Evolutionary conservation across 2,113 vertebrate genomes (phyloP).

Genomic region (Macquaria australasica): DNA sequence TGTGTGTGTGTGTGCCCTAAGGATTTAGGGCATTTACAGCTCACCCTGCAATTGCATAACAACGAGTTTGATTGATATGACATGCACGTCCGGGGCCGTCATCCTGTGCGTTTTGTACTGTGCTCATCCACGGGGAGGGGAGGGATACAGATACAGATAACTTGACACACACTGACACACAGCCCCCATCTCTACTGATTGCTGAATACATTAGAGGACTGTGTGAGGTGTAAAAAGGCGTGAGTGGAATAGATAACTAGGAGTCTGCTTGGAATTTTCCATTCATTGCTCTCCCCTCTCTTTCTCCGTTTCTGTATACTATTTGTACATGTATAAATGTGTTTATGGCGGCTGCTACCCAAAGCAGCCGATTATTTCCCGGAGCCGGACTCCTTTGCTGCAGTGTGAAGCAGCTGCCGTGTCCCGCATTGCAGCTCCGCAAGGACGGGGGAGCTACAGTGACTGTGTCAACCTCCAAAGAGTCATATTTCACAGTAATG

Average conservation of each 20-base stretch:
- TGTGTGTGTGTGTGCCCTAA: background rate
- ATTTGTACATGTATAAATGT: background rate
- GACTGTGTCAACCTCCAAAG: constrained; percentile 60
- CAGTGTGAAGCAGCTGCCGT: constrained; percentile 72
- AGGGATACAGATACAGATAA: constrained; percentile 34
- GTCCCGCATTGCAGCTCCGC: constrained; percentile 86
- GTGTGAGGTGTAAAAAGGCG: constrained; percentile 69
- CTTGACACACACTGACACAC: constrained; percentile 60
- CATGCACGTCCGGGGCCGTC: constrained; percentile 58
- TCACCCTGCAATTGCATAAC: constrained; percentile 41
- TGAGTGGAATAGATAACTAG: constrained; percentile 78
- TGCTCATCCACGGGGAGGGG: constrained; percentile 23
- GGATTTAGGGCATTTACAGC: background rate
- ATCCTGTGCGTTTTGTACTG: constrained; percentile 49
- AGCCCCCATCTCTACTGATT: constrained; percentile 63
- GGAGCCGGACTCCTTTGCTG: constrained; percentile 61
- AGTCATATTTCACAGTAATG: constrained; percentile 66
- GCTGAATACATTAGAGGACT: constrained; percentile 69
- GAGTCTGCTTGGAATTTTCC: constrained; percentile 75
- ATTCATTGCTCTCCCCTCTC: constrained; percentile 25
- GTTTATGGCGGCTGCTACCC: constrained; percentile 13
- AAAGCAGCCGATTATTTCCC: constrained; percentile 26
- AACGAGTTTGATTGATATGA: constrained; percentile 65
- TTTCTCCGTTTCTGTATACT: background rate
- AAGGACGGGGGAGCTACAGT: constrained; percentile 69